Evolutionary conservation across 2,113 vertebrate species (phyloP), one percentile per base, ranked within the genome.

Genomic region (Malurus elegans): DNA sequence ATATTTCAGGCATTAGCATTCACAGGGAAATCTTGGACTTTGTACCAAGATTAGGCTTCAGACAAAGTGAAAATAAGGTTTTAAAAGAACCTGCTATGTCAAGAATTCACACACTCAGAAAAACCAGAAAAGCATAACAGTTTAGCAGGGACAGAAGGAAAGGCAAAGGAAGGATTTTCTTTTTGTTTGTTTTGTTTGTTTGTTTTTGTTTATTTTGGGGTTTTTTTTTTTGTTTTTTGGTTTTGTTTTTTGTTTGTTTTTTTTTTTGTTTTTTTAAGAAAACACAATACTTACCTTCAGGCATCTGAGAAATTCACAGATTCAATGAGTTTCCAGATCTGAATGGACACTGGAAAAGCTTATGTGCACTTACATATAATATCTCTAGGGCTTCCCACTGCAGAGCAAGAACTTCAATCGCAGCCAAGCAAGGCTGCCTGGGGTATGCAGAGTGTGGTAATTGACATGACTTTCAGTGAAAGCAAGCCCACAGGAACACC

Each of bases 401-500:
- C 44, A 79, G 40, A 81, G 11, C 0, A 3, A 90, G 24, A 4
- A 16, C 45, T 79, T 88, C 53, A 88, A 61, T 57, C 32, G 31
- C 50, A 72, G 44, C 6, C 62, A 72, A 58, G 8, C 17, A 60
- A 53, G 31, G 62, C 57, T 93, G 40, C 21, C 45, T 69, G 36
- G 10, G 12, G 28, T 81, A 42, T 44, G 18, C n/a, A 29, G 62
- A 85, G 14, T 50, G 14, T 10, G 48, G 45, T 48, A 90, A 79
- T 1, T 82, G 66, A 72, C 92, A 61, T 19, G 66, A 65, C 42
- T 58, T 89, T 79, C 12, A 3, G 48, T 50, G 53, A 79, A 93
- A 94, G 66, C 31, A 90, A 92, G 36, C 64, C 66, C 90, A 75
- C 25, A 90, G 66, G 66, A 92, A 58, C 34, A 76, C 25, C 50